A percentile compares a stretch with the other conserved stretches of the same genome.
phyloP scores from a whole-genome alignment of 2,113 vertebrate genomes.

The Morone chrysops region DNA sequence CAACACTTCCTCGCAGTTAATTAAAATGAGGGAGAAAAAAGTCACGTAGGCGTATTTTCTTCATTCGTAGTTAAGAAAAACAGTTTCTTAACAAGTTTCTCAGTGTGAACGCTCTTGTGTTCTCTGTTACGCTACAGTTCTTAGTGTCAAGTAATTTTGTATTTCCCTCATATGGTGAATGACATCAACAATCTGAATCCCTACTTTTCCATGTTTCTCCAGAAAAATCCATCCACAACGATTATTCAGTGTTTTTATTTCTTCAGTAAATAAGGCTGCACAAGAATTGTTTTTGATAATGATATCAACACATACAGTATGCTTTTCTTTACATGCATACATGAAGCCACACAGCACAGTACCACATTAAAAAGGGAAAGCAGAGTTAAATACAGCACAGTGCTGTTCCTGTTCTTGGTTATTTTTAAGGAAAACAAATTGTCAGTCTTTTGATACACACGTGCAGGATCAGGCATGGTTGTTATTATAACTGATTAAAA shows the following conservation, averaged over 20 bases:
- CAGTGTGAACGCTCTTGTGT: not conserved
- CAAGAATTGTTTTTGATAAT: constrained; percentile 9
- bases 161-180: not conserved
- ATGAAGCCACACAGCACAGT: constrained; percentile 30
- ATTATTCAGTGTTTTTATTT: constrained; percentile 11
- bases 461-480: constrained; percentile 5
- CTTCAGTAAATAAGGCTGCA: constrained; percentile 39
- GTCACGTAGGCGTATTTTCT: not conserved
- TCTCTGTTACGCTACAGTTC: not conserved
- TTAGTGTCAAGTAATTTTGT: not conserved
- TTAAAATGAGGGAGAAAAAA: constrained; percentile 2
- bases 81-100: not conserved
- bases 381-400: not conserved
- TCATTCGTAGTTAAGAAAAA: not conserved
- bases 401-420: not conserved
- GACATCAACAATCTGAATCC: not conserved
- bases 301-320: constrained; percentile 9
- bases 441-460: not conserved
- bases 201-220: not conserved
- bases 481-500: not conserved
- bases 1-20: constrained; percentile 4
- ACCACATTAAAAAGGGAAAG: not conserved
- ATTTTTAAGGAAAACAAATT: not conserved
- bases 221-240: not conserved
- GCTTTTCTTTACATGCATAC: constrained; percentile 27